Evolutionary conservation across 2,888 invertebrate genomes (phyloP), one percentile per base, ranked within the genome.

Genomic region (Nezara viridula): DNA sequence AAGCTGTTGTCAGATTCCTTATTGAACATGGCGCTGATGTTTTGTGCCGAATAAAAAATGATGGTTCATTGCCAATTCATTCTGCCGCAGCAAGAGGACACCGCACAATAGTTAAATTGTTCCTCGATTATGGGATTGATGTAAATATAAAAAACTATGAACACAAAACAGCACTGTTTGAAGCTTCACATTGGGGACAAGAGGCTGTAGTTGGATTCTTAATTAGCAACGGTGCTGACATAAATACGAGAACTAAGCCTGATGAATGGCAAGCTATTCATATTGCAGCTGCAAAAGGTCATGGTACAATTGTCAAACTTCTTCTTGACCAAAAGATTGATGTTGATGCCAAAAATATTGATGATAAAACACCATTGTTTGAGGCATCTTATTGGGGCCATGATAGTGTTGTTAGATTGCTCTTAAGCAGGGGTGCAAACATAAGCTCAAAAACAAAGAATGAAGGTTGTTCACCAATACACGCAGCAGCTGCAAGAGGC

Each of bases 191-290:
- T 44, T 81, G 81, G 81, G 81, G 81, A 14, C 81, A 81, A 12
- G 81, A 81, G 40, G 81, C 81, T 44, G 81, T 81, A 21, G 81
- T 44, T n/a, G 44, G 81, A 6, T 81, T n/a, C 16, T 47, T 81
- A 37, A 81, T 81, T 44, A 47, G 81, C 9, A 81, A 37, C 5
- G 81, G 81, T 12, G 81, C 81, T 16, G n/a, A 81, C 16, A 24
- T 81, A 3, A 47, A 47, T 81, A n/a, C 44, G 3, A 81, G n/a
- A n/a, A 81, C 81, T 6, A 81, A 44, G n/a, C 24, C n/a, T 44
- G 19, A 81, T 14, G 81, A 47, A 47, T 81, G 81, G 81, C 81
- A 81, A 81, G 81, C 81, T n/a, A 81, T 81, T n/a, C 81, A 81
- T 16, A 47, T 81, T 14, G 81, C 81, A 44, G 81, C 81, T 44